phyloP scores from a whole-genome alignment of 1,140 invertebrate genomes.

The Pectinophora gossypiella region DNA sequence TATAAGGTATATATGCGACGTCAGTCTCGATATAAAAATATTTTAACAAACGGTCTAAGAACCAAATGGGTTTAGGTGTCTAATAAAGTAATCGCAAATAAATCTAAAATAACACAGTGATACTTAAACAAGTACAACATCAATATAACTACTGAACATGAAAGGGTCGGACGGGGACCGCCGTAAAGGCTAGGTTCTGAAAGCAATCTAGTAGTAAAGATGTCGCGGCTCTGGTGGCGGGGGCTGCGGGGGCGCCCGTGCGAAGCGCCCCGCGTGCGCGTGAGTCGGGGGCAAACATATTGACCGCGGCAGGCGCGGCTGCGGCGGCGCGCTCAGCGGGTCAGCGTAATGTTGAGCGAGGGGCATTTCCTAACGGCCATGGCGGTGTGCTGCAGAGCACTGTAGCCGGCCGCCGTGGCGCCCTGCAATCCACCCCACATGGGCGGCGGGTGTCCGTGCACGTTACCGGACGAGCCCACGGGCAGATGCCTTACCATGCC shows the following conservation, averaged over 20 bases:
- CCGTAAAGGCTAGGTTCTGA: conserved; percentile 10
- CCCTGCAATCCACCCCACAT: conserved; percentile 78
- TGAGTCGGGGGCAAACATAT: no score
- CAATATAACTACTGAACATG: conserved; percentile 41
- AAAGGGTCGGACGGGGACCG: conserved; percentile 37
- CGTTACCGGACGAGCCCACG: conserved; percentile 76
- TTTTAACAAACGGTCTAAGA: conserved; percentile 20
- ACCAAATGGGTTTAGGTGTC: conserved; percentile 18
- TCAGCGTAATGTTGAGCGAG: conserved; percentile 80
- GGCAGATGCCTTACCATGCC: conserved; percentile 75
- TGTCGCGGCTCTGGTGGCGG: neutral
- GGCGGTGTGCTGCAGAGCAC: conserved; percentile 67
- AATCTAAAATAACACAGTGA: conserved; percentile 27
- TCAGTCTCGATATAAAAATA: conserved; percentile 25
- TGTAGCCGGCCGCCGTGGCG: conserved; percentile 76
- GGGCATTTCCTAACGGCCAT: conserved; percentile 86
- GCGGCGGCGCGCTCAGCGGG: conserved; percentile 40
- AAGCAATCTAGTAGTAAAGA: no score
- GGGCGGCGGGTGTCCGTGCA: conserved; percentile 73
- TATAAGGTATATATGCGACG: conserved; percentile 7
- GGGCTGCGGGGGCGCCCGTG: neutral
- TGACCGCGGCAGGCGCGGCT: no score
- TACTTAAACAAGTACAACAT: conserved; percentile 39
- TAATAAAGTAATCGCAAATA: conserved; percentile 40
- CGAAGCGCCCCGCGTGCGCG: no score